A percentile compares a stretch with the other conserved stretches of the same genome.
phyloP scores from a whole-genome alignment of 1,140 invertebrate genomes.

The Penaeus vannamei region DNA sequence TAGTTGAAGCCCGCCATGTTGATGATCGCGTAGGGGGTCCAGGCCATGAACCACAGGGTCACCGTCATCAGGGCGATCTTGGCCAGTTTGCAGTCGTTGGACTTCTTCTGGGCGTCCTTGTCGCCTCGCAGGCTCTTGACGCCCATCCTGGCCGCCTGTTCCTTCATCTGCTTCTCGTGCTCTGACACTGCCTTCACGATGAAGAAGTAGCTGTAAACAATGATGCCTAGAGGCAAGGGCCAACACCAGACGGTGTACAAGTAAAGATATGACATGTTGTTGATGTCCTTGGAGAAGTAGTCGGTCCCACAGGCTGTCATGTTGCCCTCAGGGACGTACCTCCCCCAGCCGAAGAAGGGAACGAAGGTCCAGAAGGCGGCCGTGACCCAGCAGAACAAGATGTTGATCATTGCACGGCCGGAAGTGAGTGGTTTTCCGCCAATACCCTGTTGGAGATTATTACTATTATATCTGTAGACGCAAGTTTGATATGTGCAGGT shows the following conservation, averaged over 20 bases:
- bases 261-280: not conserved
- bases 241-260: not conserved
- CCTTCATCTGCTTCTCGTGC: slow-evolving; percentile 5
- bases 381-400: not conserved
- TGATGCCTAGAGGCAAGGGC: not conserved
- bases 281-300: not conserved
- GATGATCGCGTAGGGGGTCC: slow-evolving; percentile 4
- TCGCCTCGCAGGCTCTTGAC: not conserved
- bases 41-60: not conserved
- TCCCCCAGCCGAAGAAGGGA: slow-evolving; percentile 5
- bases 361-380: not conserved
- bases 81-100: not conserved
- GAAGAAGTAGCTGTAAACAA: not conserved
- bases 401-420: not conserved
- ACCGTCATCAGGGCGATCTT: slow-evolving; percentile 7
- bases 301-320: slow-evolving; percentile 4
- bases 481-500: too few species aligned
- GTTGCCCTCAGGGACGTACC: not conserved
- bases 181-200: slow-evolving; percentile 5
- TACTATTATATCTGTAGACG: too few species aligned
- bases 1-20: not conserved
- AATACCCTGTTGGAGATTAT: not conserved
- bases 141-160: slow-evolving; percentile 4
- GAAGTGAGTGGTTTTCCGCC: not conserved
- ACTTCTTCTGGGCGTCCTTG: not conserved